Evolutionary conservation across 1,140 invertebrate genomes (phyloP).

Genomic region (Habropoda laboriosa): DNA sequence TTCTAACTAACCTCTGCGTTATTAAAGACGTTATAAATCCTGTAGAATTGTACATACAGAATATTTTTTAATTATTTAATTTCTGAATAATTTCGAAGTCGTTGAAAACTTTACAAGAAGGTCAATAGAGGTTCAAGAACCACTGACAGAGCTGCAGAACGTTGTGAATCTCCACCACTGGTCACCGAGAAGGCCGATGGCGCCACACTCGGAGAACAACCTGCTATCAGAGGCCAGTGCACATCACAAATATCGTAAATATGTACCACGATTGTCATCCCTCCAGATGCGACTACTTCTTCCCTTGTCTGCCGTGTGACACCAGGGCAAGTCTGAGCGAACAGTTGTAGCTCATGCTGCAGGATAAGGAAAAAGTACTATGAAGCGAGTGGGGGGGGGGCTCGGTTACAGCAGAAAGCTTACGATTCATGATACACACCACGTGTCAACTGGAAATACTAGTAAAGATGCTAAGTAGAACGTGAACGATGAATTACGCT

Average conservation of each 20-base stretch:
- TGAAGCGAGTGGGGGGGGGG: not conserved
- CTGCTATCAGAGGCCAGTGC: constrained; percentile 17
- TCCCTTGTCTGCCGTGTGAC: not conserved
- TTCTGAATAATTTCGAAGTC: no score
- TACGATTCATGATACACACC: constrained; percentile 1
- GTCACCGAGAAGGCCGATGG: constrained; percentile 1
- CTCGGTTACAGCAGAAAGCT: not conserved
- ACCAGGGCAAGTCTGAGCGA: not conserved
- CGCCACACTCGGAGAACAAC: constrained; percentile 17
- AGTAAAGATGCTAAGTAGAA: not conserved
- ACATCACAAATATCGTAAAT: constrained; percentile 14
- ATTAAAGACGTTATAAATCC: no score
- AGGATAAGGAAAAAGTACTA: constrained; percentile 1
- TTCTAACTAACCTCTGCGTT: no score
- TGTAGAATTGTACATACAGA: no score
- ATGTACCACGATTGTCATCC: not conserved
- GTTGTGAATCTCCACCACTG: not conserved
- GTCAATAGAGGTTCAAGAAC: not conserved
- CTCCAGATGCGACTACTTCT: not conserved
- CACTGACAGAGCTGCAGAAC: not conserved
- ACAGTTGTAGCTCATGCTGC: not conserved
- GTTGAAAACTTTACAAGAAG: no score
- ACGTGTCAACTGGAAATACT: constrained; percentile 32
- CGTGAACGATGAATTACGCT: not conserved
- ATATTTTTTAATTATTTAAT: no score